A percentile compares a stretch with the other conserved stretches of the same genome.
phyloP scores from a whole-genome alignment of 2,888 invertebrate species.

The Catocala sponsa region DNA sequence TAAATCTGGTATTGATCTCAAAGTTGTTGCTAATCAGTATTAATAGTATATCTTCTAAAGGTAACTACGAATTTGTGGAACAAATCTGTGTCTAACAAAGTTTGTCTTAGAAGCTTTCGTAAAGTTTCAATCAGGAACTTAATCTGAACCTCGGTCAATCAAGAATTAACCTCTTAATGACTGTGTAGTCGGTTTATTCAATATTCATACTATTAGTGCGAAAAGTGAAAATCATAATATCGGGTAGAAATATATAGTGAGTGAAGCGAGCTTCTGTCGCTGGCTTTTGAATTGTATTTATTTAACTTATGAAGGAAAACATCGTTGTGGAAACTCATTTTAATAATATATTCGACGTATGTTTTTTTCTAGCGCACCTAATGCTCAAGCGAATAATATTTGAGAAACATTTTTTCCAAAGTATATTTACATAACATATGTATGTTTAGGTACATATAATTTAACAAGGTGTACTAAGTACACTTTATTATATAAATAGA shows the following conservation, averaged over 20 bases:
- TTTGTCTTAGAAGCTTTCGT: slow-evolving; percentile 18
- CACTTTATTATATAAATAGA: too few species aligned
- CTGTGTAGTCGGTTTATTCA: slow-evolving; percentile 14
- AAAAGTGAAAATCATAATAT: background rate
- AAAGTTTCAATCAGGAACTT: slow-evolving; percentile 30
- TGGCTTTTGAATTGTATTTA: slow-evolving; percentile 7
- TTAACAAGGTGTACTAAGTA: too few species aligned
- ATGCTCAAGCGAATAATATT: background rate
- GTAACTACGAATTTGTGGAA: background rate
- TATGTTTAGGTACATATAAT: too few species aligned
- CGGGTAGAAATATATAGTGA: background rate
- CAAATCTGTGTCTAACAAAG: slow-evolving; percentile 16
- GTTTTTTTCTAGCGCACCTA: background rate
- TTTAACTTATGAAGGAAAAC: slow-evolving; percentile 6
- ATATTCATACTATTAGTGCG: slow-evolving; percentile 4
- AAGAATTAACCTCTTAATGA: slow-evolving; percentile 11
- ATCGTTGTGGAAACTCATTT: slow-evolving; percentile 4
- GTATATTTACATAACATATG: too few species aligned
- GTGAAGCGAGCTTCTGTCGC: background rate
- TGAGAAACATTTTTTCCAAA: too few species aligned
- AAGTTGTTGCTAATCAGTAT: too few species aligned
- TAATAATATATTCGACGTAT: slow-evolving; percentile 1
- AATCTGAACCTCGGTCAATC: slow-evolving; percentile 27
- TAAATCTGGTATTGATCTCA: too few species aligned
- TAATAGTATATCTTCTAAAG: too few species aligned